These are phyloP conservation scores for Ardeotis arabs DNA, from an alignment of 2,113 vertebrate species.

Conservation along the genomic window DNA sequence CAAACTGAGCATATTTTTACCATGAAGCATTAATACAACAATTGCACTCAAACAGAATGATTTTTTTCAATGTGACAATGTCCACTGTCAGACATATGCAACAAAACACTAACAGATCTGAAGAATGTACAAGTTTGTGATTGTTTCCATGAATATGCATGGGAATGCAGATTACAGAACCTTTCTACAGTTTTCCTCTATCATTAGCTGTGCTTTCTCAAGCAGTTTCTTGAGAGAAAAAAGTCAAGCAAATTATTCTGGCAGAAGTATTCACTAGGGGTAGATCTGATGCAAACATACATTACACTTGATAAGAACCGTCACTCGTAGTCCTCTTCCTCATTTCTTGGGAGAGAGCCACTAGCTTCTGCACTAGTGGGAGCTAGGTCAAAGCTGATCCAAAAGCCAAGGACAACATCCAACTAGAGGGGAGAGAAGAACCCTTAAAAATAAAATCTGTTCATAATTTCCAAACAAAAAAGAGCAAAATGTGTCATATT, in stretches of 20 bases:
- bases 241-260: background rate
- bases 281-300: background rate
- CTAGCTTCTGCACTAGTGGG: background rate
- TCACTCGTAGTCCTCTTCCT: background rate
- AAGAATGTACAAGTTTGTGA: background rate
- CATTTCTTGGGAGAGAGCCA: background rate
- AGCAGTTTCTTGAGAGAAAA: background rate
- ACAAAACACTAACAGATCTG: background rate
- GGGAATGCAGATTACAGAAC: background rate
- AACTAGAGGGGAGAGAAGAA: background rate
- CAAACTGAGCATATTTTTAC: background rate
- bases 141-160: background rate
- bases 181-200: background rate
- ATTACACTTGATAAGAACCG: background rate
- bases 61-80: background rate
- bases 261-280: background rate
- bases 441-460: background rate
- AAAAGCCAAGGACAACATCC: background rate
- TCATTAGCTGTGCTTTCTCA: background rate
- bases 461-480: slow-evolving; percentile 40
- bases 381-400: background rate
- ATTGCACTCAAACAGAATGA: background rate
- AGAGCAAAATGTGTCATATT: slow-evolving; percentile 46
- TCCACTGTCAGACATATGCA: background rate
- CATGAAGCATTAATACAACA: background rate